These are phyloP conservation scores for Vimba vimba DNA, from an alignment of 2,113 vertebrate species.

Conservation along the genomic window DNA sequence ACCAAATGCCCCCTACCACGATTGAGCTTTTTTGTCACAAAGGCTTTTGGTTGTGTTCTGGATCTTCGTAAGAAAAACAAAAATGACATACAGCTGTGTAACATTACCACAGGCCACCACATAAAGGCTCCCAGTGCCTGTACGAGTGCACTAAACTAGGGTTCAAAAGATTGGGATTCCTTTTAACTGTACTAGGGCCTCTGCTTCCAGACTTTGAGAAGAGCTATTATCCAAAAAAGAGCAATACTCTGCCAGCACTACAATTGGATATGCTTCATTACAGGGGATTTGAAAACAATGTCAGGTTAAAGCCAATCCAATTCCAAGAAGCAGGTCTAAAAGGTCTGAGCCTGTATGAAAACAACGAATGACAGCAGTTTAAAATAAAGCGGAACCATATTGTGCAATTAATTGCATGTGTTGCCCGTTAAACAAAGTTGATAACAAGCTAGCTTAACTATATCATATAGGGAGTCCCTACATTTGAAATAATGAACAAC, in stretches of 20 bases:
- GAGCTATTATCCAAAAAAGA: constrained; percentile 36
- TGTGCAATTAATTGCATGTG: constrained; percentile 18
- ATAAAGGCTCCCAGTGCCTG: constrained; percentile 31
- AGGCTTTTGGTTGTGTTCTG: constrained; percentile 28
- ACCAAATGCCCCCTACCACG: constrained; percentile 3
- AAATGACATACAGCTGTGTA: constrained; percentile 47
- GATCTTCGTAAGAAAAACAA: constrained; percentile 1
- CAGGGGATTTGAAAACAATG: constrained; percentile 52
- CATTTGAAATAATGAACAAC: not conserved
- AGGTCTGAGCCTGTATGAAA: constrained; percentile 1
- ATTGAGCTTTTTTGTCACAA: constrained; percentile 28
- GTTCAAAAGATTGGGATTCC: constrained; percentile 35
- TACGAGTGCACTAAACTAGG: constrained; percentile 39
- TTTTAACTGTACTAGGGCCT: constrained; percentile 7
- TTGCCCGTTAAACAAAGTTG: not conserved
- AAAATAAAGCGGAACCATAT: constrained; percentile 8
- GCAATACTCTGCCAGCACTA: constrained; percentile 30
- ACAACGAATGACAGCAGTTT: constrained; percentile 14
- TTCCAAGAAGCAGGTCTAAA: constrained; percentile 15
- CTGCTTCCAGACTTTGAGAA: constrained; percentile 35
- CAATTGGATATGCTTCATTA: constrained; percentile 44
- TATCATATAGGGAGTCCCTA: not conserved
- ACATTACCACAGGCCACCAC: constrained; percentile 45
- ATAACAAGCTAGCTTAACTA: not conserved
- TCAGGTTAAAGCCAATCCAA: constrained; percentile 17